These are phyloP conservation scores for Neomorphus geoffroyi DNA, from an alignment of 2,797 vertebrate species.

Conservation along the genomic window DNA sequence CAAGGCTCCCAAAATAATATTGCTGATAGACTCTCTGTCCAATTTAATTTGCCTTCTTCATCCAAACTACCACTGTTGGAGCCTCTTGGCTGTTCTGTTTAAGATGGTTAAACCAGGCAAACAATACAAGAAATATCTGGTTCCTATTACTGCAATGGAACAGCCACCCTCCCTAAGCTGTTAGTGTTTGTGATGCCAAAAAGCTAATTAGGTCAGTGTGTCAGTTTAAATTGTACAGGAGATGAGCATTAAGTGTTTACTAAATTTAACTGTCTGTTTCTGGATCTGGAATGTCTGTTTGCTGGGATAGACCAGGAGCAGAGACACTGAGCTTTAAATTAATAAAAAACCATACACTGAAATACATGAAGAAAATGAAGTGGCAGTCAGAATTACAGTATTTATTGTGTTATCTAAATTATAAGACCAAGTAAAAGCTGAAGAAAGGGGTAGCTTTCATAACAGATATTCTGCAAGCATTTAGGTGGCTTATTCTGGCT, in stretches of 20 bases:
- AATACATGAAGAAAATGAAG: constrained; percentile 26
- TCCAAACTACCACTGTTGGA: neutral
- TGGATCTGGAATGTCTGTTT: constrained; percentile 4
- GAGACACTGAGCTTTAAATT: neutral
- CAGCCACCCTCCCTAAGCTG: neutral
- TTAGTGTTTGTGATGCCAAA: constrained; percentile 10
- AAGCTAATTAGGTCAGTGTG: constrained; percentile 28
- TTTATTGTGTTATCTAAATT: neutral
- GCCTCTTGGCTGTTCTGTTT: neutral
- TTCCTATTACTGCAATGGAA: neutral
- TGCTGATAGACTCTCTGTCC: neutral
- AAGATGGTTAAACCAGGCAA: neutral
- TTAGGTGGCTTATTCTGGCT: neutral
- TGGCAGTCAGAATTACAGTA: neutral
- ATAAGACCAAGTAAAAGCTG: neutral
- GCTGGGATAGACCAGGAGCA: neutral
- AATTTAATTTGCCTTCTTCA: neutral
- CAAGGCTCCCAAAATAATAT: neutral
- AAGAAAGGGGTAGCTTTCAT: neutral
- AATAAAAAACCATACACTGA: neutral
- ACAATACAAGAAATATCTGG: neutral
- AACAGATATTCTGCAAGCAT: neutral
- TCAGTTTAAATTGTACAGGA: neutral
- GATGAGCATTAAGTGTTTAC: constrained; percentile 20
- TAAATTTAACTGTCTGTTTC: constrained; percentile 25